These are phyloP conservation scores for Tadarida brasiliensis DNA, from an alignment of 2,797 vertebrate genomes.

Conservation along the genomic window DNA sequence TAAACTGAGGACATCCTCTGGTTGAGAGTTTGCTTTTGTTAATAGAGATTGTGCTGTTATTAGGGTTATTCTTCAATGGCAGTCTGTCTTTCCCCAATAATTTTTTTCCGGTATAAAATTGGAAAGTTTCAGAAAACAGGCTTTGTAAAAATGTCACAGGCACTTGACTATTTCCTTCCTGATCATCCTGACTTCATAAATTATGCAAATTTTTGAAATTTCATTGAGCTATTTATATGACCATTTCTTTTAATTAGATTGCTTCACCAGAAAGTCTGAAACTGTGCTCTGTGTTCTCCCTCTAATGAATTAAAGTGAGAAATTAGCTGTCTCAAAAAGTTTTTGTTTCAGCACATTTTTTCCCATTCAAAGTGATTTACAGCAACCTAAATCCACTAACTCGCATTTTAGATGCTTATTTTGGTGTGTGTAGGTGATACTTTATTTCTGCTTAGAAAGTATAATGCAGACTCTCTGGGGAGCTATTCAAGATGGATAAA, in stretches of 20 bases:
- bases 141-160: not conserved
- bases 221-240: constrained; percentile 71
- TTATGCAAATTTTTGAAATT: constrained; percentile 68
- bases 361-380: constrained; percentile 78
- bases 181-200: constrained; percentile 59
- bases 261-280: constrained; percentile 70
- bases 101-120: constrained; percentile 70
- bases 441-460: constrained; percentile 76
- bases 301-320: constrained; percentile 77
- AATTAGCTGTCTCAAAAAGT: constrained; percentile 80
- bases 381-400: constrained; percentile 71
- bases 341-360: constrained; percentile 82
- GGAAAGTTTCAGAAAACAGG: constrained; percentile 67
- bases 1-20: not conserved
- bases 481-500: constrained; percentile 68
- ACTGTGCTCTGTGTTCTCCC: constrained; percentile 70
- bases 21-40: not conserved
- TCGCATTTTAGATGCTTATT: constrained; percentile 65
- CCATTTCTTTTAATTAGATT: constrained; percentile 79
- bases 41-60: constrained; percentile 20
- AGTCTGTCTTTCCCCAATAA: not conserved
- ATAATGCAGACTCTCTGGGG: constrained; percentile 55
- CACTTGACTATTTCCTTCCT: constrained; percentile 63
- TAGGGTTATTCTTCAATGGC: constrained; percentile 7
- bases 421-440: constrained; percentile 61